These are phyloP conservation scores for Andrena chrysosceles DNA, from an alignment of 2,888 invertebrate genomes.

Conservation along the genomic window DNA sequence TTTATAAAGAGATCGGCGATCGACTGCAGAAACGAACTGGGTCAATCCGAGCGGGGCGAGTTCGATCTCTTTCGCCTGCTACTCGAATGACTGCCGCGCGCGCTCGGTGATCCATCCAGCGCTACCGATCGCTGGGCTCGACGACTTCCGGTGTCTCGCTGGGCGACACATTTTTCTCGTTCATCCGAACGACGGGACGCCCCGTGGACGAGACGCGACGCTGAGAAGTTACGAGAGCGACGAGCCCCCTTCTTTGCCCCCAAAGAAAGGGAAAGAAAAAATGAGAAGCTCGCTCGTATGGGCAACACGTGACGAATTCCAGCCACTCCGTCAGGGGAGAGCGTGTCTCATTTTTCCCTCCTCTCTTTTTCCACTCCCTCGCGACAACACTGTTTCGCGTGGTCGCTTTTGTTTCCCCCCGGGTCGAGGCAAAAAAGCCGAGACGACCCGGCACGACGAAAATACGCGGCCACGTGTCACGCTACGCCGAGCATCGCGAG, in stretches of 20 bases:
- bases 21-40: conserved; percentile 20
- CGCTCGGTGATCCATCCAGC: neutral
- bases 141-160: conserved; percentile 13
- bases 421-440: conserved; percentile 5
- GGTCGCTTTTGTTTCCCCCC: conserved; percentile 20
- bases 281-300: conserved; percentile 41
- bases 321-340: neutral
- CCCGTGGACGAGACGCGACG: neutral
- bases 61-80: conserved; percentile 26
- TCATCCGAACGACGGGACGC: conserved; percentile 5
- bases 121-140: neutral
- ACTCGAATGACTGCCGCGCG: conserved; percentile 2
- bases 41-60: conserved; percentile 14
- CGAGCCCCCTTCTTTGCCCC: no score
- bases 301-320: conserved; percentile 56
- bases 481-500: conserved; percentile 14
- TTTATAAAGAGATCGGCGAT: conserved; percentile 34
- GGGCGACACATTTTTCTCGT: conserved; percentile 37
- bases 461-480: conserved; percentile 34
- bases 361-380: conserved; percentile 13
- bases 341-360: neutral
- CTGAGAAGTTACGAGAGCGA: conserved; percentile 39
- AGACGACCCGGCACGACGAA: conserved; percentile 7
- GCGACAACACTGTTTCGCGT: neutral
- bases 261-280: conserved; percentile 31